Conservation (phyloP, 2,888 invertebrate genomes). For the Pristionchus fissidentatus region DNA sequence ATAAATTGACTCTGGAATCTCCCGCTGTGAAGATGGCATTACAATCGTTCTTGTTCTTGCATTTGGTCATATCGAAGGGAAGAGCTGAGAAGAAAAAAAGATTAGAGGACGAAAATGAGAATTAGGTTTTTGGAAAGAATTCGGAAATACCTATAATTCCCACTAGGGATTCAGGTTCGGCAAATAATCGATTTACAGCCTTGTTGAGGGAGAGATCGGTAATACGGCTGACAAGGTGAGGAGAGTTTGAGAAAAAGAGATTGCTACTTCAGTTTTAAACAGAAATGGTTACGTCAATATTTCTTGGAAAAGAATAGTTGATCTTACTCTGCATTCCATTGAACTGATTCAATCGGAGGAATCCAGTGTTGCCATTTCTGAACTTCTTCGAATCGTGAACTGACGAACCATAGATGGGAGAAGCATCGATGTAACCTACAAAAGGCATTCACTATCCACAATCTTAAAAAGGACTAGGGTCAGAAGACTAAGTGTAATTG, state of each 20-base stretch:
- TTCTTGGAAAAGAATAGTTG: not conserved
- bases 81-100: conserved; percentile 56
- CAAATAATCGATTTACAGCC: not conserved
- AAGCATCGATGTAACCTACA: conserved; percentile 85
- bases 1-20: conserved; percentile 74
- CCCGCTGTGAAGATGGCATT: conserved; percentile 75
- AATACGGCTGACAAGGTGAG: not conserved
- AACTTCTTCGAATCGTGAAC: conserved; percentile 72
- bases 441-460: too few species aligned
- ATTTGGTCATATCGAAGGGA: conserved; percentile 72
- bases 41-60: conserved; percentile 65
- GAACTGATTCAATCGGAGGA: conserved; percentile 70
- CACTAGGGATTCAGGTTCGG: not conserved
- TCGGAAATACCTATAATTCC: too few species aligned
- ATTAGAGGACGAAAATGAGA: too few species aligned
- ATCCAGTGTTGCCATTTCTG: conserved; percentile 69
- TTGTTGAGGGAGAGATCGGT: not conserved
- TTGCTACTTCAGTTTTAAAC: too few species aligned
- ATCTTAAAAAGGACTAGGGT: too few species aligned
- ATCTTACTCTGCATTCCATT: conserved; percentile 62
- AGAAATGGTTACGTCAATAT: not conserved
- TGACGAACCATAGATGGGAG: conserved; percentile 92
- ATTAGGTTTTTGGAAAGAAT: not conserved
- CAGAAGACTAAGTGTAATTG: too few species aligned
- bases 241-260: not conserved